Evolutionary conservation across 2,113 vertebrate species (phyloP).

Genomic region (Tapirus terrestris): DNA sequence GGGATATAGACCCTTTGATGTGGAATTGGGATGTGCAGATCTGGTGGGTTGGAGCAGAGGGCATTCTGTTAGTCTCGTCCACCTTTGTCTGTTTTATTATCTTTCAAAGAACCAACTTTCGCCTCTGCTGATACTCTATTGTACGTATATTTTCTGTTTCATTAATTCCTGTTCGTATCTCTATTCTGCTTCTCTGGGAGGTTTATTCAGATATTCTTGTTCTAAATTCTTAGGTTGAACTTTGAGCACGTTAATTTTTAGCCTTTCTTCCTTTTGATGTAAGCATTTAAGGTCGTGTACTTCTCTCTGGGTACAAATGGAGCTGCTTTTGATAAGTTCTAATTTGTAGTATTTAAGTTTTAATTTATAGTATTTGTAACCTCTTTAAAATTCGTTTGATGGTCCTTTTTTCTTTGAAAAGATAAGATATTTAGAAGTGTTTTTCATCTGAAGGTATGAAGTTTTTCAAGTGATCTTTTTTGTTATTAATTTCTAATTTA

Average conservation of each 20-base stretch:
- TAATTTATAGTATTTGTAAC: not conserved
- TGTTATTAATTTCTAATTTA: not conserved
- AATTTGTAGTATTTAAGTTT: not conserved
- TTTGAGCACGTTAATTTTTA: not conserved
- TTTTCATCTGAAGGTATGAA: not conserved
- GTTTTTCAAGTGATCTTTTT: not conserved
- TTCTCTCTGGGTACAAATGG: not conserved
- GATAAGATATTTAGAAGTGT: not conserved
- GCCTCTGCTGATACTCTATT: rapidly evolving
- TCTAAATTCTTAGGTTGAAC: not conserved
- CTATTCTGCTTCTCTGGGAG: rapidly evolving
- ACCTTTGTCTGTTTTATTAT: not conserved
- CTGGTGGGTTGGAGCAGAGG: rapidly evolving
- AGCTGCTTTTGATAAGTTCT: not conserved
- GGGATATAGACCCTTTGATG: rapidly evolving
- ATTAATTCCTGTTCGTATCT: not conserved
- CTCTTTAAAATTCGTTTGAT: not conserved
- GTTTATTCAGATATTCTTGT: not conserved
- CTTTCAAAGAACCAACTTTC: rapidly evolving
- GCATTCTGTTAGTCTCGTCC: rapidly evolving
- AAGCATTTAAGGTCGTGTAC: too few relatives aligned
- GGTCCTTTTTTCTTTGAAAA: not conserved
- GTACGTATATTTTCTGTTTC: rapidly evolving
- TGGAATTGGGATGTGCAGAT: not conserved
- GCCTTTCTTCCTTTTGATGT: not conserved